Evolutionary conservation across 1,140 invertebrate genomes (phyloP), one percentile per base, ranked within the genome.

Genomic region (Phocides pigmalion): DNA sequence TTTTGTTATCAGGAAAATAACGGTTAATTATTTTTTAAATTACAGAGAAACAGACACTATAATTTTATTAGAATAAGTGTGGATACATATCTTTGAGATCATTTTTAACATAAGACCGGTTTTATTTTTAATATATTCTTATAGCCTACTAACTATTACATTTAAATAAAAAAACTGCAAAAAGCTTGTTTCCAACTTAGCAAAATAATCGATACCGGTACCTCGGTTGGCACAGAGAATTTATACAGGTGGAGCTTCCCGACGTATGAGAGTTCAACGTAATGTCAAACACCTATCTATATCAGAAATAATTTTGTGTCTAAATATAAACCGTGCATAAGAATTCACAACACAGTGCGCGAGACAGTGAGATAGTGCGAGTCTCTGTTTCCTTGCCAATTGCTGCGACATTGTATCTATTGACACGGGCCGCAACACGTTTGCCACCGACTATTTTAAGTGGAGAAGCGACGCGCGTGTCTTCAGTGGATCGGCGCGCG

Each of bases 271-370:
- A 90, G 88, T 89, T 90, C 87, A 90, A 90, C 87, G 88, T 89
- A 88, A 90, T 90, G 88, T 87, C 88, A 88, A 90, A 90, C 88
- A 90, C 88, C 87, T 89, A 90, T 90, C 88, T 89, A 88, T 87
- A 89, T 87, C 88, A 87, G 87, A 90, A 90, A 90, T 90, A 90
- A 89, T 89, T 88, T 89, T 86, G 80, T 71, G 47, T 84, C 88
- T 89, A 90, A 90, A 89, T 89, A 87, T 90, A 89, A 84, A 88
- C 83, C 82, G 79, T 86, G 85, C 88, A 88, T 89, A 89, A 90
- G 87, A 90, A 88, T 89, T 87, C 84, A 90, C 88, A 90, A 90
- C 88, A 90, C 81, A 86, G 81, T 82, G 84, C 84, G 82, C 86
- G 87, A 89, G 87, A 89, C 88, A 87, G 88, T 89, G 85, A 88